Conservation (phyloP, 1,140 invertebrate genomes). For the Neodiprion lecontei region DNA sequence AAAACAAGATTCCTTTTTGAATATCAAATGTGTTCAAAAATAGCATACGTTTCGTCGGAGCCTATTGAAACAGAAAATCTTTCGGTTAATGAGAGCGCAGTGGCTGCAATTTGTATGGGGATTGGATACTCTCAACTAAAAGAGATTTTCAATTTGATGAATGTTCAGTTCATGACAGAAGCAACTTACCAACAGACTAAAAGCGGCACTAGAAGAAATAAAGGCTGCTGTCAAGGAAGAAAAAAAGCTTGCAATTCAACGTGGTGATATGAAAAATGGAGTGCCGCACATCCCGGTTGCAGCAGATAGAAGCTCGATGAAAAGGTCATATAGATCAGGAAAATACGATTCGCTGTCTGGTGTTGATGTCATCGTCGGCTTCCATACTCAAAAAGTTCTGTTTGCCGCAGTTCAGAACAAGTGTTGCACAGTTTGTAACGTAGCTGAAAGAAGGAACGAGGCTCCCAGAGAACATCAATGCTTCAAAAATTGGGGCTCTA, state of each 20-base stretch:
- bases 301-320: conserved; percentile 46
- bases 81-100: conserved; percentile 23
- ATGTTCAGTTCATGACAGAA: conserved; percentile 31
- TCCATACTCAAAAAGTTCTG: conserved; percentile 48
- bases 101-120: conserved; percentile 30
- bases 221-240: conserved; percentile 39
- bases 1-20: not conserved
- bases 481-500: conserved; percentile 45
- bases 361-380: conserved; percentile 47
- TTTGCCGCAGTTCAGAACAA: conserved; percentile 52
- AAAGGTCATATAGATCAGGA: conserved; percentile 39
- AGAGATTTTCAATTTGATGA: conserved; percentile 31
- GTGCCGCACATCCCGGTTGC: conserved; percentile 42
- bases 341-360: conserved; percentile 37
- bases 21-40: not conserved
- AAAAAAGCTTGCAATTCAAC: conserved; percentile 33
- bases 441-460: conserved; percentile 28
- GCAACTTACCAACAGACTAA: conserved; percentile 23
- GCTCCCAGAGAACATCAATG: conserved; percentile 35
- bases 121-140: conserved; percentile 35
- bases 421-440: conserved; percentile 47
- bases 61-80: not conserved
- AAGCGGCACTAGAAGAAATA: conserved; percentile 33
- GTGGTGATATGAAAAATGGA: conserved; percentile 32
- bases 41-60: not conserved